phyloP scores from a whole-genome alignment of 2,797 vertebrate genomes.

The Gastrophryne carolinensis region DNA sequence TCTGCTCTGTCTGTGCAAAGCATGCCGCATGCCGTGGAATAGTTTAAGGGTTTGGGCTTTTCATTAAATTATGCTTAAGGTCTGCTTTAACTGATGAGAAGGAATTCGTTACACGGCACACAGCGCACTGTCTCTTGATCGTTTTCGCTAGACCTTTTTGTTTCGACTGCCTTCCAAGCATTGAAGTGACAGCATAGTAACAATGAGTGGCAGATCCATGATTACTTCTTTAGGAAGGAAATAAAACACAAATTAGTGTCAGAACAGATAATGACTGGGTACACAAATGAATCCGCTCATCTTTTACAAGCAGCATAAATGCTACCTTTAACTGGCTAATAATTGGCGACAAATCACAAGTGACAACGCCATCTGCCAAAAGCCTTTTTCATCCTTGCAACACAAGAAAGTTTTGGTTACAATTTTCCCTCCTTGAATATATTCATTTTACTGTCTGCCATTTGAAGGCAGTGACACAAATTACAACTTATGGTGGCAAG shows the following conservation, averaged over 20 bases:
- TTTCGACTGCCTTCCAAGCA: conserved; percentile 55
- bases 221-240: conserved; percentile 71
- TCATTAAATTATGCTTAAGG: no score
- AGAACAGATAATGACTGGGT: conserved; percentile 68
- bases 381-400: conserved; percentile 58
- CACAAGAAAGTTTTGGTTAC: conserved; percentile 67
- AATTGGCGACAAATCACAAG: conserved; percentile 71
- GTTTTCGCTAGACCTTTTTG: conserved; percentile 62
- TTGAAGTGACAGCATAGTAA: conserved; percentile 66
- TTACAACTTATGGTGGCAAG: conserved; percentile 61
- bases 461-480: conserved; percentile 67
- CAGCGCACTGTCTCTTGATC: conserved; percentile 54
- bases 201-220: conserved; percentile 64
- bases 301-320: conserved; percentile 64
- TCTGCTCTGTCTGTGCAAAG: no score
- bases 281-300: conserved; percentile 68
- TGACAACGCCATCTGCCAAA: conserved; percentile 68
- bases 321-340: conserved; percentile 64
- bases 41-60: no score
- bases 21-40: no score
- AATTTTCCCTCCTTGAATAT: conserved; percentile 62
- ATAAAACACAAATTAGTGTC: conserved; percentile 75
- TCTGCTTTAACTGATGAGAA: no score
- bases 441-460: conserved; percentile 59
- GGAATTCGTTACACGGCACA: no score